Base-by-base conservation (phyloP, 2,888 invertebrate species). In the Pristionchus exspectatus region DNA sequence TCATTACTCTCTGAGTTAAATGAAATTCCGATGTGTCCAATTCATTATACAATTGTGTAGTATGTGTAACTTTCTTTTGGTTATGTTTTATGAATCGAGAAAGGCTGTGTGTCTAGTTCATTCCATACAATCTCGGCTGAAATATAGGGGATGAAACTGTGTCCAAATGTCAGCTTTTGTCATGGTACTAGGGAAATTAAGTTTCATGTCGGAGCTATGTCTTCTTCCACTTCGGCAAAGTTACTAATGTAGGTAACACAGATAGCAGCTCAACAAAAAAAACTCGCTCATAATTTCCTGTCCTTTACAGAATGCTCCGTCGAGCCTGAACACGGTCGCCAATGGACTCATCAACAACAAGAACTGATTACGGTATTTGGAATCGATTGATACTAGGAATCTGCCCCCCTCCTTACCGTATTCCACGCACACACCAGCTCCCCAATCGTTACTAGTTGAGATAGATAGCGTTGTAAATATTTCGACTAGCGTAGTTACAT, bases 331-430 rank as follows among this genome's bases (percentile, higher is more conserved):
- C 91, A 92, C 92, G 33, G 93, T 92, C 30, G 93, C 93, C 56
- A 94, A 94, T 86, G 90, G 92, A 86, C 87, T 93, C 54, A 93
- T 93, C 91, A 92, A 92, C 90, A 93, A 93, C 90, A 93, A 92
- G 56, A 88, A 77, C 77, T 88, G 74, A 88, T 72, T 88, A 88
- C 74, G 56, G 77, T 87, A 72, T 87, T 50, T n/a, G 27, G 69
- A 18, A 50, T 50, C 50, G 72, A 87, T 87, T 87, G 59, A 59
- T n/a, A 59, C 85, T 66, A 85, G 85, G 85, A 69, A 66, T 9
- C 59, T 59, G 24, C 59, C 84, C 59, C 84, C 24, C 81, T 27
- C 83, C 59, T 18, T 59, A 30, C 56, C 84, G 84, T 85, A 83
- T 85, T 85, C 33, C 83, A 21, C 54, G 50, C 33, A 2, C 30